Evolutionary conservation across 2,113 vertebrate species (phyloP).

Genomic region (Mungos mungo): DNA sequence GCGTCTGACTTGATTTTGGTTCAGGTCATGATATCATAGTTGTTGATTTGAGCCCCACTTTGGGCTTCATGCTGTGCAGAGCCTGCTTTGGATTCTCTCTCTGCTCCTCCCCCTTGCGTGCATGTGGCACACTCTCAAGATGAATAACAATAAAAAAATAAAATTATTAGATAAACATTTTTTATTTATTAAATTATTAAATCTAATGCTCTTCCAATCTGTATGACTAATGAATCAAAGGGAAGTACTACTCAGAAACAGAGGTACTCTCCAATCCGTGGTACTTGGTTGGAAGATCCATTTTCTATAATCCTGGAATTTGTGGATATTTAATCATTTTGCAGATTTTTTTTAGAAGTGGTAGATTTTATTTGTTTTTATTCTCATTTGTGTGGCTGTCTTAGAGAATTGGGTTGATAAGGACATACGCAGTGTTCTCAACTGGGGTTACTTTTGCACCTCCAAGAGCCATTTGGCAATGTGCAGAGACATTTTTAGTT

Average conservation of each 20-base stretch:
- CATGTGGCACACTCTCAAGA: too few species aligned
- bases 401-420: neutral
- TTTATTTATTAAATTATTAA: neutral
- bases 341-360: neutral
- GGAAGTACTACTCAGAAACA: neutral
- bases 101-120: too few species aligned
- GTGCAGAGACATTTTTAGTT: neutral
- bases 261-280: neutral
- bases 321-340: slow-evolving; percentile 1
- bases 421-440: neutral
- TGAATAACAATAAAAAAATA: too few species aligned
- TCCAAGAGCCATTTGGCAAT: neutral
- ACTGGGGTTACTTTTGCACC: neutral
- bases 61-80: too few species aligned
- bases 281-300: neutral
- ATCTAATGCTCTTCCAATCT: neutral
- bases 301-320: neutral
- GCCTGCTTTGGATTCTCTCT: too few species aligned
- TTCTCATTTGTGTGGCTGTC: neutral
- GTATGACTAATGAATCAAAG: neutral
- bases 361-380: neutral
- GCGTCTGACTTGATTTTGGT: too few species aligned
- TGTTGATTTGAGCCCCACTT: too few species aligned
- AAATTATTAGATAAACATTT: neutral
- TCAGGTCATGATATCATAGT: too few species aligned